A percentile compares a stretch with the other conserved stretches of the same genome.
Conservation (phyloP, 1,140 invertebrate genomes). For the Onthophagus taurus region DNA sequence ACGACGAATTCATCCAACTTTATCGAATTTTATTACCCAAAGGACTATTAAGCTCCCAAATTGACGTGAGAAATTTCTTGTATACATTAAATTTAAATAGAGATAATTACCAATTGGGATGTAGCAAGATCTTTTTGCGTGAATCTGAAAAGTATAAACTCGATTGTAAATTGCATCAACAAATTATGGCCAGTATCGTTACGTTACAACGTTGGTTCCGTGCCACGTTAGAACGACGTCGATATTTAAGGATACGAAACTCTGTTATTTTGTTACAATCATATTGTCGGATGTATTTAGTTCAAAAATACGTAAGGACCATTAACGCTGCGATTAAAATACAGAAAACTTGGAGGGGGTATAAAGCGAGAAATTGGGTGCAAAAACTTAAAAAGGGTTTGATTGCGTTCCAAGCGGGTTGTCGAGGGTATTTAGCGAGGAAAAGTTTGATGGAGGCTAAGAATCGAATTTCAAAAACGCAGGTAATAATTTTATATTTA, state of each 20-base stretch:
- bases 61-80: slow-evolving; percentile 72
- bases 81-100: slow-evolving; percentile 68
- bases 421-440: slow-evolving; percentile 51
- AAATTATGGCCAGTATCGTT: slow-evolving; percentile 87
- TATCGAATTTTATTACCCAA: slow-evolving; percentile 86
- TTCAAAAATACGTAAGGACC: slow-evolving; percentile 39
- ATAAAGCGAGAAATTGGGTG: slow-evolving; percentile 56
- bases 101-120: slow-evolving; percentile 85
- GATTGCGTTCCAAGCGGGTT: slow-evolving; percentile 62
- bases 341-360: slow-evolving; percentile 66
- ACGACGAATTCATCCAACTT: slow-evolving; percentile 89
- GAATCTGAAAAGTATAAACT: slow-evolving; percentile 91
- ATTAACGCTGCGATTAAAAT: slow-evolving; percentile 61
- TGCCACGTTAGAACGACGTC: slow-evolving; percentile 63
- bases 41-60: slow-evolving; percentile 68
- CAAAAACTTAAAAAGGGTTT: slow-evolving; percentile 49
- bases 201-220: slow-evolving; percentile 89
- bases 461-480: slow-evolving; percentile 28
- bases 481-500: slow-evolving; percentile 16
- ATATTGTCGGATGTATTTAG: slow-evolving; percentile 56
- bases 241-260: slow-evolving; percentile 63
- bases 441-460: slow-evolving; percentile 41
- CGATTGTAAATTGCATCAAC: slow-evolving; percentile 84
- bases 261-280: slow-evolving; percentile 71
- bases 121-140: slow-evolving; percentile 84